Percentiles rank a stretch among this genome's conserved stretches.
These are phyloP conservation scores for Pogonognathellus flavescens DNA, from an alignment of 1,140 invertebrate species.

Conservation along the genomic window DNA sequence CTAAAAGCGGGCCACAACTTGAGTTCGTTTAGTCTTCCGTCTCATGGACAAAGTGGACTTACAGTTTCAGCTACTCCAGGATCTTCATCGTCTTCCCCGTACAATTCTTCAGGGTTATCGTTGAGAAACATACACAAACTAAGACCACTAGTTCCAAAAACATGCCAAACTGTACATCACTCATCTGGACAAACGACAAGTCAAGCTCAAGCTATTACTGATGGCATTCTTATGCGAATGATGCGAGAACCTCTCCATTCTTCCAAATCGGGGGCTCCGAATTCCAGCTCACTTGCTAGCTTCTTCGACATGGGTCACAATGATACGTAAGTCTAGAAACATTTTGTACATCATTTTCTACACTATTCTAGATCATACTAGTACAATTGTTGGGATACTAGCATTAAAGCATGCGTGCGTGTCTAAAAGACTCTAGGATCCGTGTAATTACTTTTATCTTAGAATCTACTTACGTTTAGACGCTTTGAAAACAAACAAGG, in stretches of 20 bases:
- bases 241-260: conserved; percentile 65
- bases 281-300: not conserved
- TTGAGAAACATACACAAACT: conserved; percentile 54
- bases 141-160: conserved; percentile 56
- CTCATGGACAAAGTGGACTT: not conserved
- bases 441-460: too few relatives aligned
- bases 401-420: too few relatives aligned
- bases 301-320: conserved; percentile 54
- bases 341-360: not conserved
- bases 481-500: too few relatives aligned
- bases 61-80: not conserved
- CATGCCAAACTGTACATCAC: conserved; percentile 26
- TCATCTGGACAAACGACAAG: not conserved
- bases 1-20: conserved; percentile 1
- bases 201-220: conserved; percentile 56
- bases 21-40: conserved; percentile 42
- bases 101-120: conserved; percentile 26
- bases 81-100: conserved; percentile 30
- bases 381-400: not conserved
- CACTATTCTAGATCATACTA: not conserved
- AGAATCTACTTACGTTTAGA: too few relatives aligned
- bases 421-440: too few relatives aligned
- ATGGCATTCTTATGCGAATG: conserved; percentile 65
- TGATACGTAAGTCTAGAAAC: conserved; percentile 34
- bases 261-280: not conserved